Base-by-base conservation (phyloP, 2,888 invertebrate genomes). In the Phania funesta region DNA sequence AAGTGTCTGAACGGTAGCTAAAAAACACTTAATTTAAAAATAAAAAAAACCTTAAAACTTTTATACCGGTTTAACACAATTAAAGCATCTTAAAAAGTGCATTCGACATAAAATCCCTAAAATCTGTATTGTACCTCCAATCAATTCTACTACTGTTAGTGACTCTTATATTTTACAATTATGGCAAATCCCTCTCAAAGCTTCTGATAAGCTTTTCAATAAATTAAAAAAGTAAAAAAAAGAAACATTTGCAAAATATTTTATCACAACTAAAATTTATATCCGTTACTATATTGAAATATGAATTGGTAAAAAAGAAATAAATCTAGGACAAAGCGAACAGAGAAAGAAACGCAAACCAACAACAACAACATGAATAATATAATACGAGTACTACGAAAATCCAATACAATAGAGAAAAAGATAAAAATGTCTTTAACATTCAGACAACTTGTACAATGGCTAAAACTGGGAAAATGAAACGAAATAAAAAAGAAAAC, bases 401-500 rank as follows among this genome's bases (percentile, higher is more conserved):
- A 35, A 35, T 50, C 60, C 48, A 35, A 48, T 60, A 60, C 50
- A 50, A 71, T 60, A 58, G 24, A 50, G 18, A 1, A 41, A 60
- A 18, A 50, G 70, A 60, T 71, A 71, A 71, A 60, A 60, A 50
- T 71, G 48, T 50, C 60, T 60, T 50, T 41, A 50, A n/a, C 58
- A 71, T 58, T 71, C 58, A 58, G 60, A 60, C 50, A n/a, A 71
- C 71, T 60, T 38, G 18, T 26, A 26, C 18, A 50, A 60, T 60
- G 35, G 38, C 50, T 41, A 8, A 29, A 68, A 54, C 18, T 44
- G 22, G 18, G 20, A 26, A 71, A 50, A 71, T 50, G 5, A 48
- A 52, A 68, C n/a, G 11, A 13, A 22, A 22, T 29, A 32, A 18
- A 54, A 20, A 26, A n/a, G 8, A 54, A n/a, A n/a, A n/a, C n/a